Percentiles rank a stretch among this genome's conserved stretches.
Evolutionary conservation across 2,113 vertebrate species (phyloP).

Genomic region (Acrocephalus arundinaceus): DNA sequence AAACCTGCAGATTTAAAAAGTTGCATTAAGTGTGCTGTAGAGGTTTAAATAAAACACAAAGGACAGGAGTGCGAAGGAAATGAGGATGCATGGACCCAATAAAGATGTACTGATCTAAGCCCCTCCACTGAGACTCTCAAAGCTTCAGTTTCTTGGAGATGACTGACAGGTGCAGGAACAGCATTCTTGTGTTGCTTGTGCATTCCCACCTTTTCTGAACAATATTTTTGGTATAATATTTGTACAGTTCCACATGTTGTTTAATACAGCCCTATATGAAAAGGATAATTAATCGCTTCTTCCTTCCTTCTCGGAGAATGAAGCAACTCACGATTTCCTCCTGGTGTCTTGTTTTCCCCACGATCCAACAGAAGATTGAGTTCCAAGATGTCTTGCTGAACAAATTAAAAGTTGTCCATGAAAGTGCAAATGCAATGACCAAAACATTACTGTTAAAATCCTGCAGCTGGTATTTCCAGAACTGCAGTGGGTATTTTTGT

Average conservation of each 20-base stretch:
- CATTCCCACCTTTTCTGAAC: slow-evolving; percentile 76
- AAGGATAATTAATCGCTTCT: slow-evolving; percentile 76
- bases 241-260: slow-evolving; percentile 87
- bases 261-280: slow-evolving; percentile 85
- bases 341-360: slow-evolving; percentile 77
- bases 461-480: slow-evolving; percentile 81
- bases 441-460: slow-evolving; percentile 88
- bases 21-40: slow-evolving; percentile 83
- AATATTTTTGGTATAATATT: slow-evolving; percentile 86
- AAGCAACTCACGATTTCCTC: slow-evolving; percentile 74
- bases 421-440: slow-evolving; percentile 89
- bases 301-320: slow-evolving; percentile 68
- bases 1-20: slow-evolving; percentile 87
- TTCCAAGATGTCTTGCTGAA: slow-evolving; percentile 87
- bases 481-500: slow-evolving; percentile 84
- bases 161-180: slow-evolving; percentile 74
- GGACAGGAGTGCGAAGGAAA: slow-evolving; percentile 73
- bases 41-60: slow-evolving; percentile 76
- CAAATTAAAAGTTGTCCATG: slow-evolving; percentile 89
- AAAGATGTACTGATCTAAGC: slow-evolving; percentile 68
- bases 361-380: slow-evolving; percentile 85
- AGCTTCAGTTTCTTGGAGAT: slow-evolving; percentile 77
- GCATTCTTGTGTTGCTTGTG: slow-evolving; percentile 73
- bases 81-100: slow-evolving; percentile 75
- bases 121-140: slow-evolving; percentile 73